Evolutionary conservation across 1,140 invertebrate species (phyloP).

Genomic region (Drosophila azteca): DNA sequence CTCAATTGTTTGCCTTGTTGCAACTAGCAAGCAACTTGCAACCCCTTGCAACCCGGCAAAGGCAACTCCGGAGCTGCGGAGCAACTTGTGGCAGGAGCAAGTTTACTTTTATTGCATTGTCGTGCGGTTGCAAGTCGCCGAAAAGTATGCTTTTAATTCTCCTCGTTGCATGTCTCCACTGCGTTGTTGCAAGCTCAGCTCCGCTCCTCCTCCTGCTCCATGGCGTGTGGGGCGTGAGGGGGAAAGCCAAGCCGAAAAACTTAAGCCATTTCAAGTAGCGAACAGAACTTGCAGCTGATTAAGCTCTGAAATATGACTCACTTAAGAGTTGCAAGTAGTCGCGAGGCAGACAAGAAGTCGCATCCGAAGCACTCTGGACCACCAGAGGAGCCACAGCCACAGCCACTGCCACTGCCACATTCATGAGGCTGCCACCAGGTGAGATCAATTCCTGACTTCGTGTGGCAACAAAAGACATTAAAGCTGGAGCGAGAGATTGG

Average conservation of each 20-base stretch:
- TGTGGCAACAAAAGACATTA: conserved; percentile 40
- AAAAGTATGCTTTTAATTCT: conserved; percentile 71
- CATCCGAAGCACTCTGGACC: background rate
- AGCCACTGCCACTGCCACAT: too few relatives aligned
- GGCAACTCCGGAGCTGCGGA: conserved; percentile 2
- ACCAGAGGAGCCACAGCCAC: too few relatives aligned
- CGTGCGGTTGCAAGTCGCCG: conserved; percentile 68
- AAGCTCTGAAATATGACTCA: conserved; percentile 37
- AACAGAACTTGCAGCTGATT: conserved; percentile 55
- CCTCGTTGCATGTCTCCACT: conserved; percentile 31
- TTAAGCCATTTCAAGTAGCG: conserved; percentile 48
- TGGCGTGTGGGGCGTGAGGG: too few relatives aligned
- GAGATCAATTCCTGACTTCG: conserved; percentile 33
- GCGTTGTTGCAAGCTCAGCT: too few relatives aligned
- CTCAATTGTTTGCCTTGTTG: conserved; percentile 75
- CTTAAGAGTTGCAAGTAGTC: conserved; percentile 29
- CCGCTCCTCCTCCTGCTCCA: conserved; percentile 24
- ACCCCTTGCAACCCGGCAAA: conserved; percentile 2
- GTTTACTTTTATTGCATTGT: conserved; percentile 76
- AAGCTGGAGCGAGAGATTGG: background rate
- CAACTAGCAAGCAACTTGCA: conserved; percentile 31
- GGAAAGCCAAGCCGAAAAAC: conserved; percentile 20
- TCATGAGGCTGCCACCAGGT: conserved; percentile 14
- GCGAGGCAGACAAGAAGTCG: background rate
- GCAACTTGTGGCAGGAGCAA: conserved; percentile 45